Evolutionary conservation across 2,888 invertebrate species (phyloP).

Genomic region (Drosophila neutralis): DNA sequence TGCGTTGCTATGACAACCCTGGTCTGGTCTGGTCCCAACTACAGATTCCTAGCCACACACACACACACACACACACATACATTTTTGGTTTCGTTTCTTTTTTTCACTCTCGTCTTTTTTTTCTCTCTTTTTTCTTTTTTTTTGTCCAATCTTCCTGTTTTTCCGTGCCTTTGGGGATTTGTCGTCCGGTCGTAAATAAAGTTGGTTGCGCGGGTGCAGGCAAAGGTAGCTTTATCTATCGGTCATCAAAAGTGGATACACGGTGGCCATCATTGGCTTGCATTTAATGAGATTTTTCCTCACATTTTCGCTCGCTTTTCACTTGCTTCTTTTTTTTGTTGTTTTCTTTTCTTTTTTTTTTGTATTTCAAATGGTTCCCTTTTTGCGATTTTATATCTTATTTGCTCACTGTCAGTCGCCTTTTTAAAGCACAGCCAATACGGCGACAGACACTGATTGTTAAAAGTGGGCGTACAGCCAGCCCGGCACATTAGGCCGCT

Average conservation of each 20-base stretch:
- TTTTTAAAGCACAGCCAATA: slow-evolving; percentile 46
- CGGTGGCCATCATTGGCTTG: slow-evolving; percentile 71
- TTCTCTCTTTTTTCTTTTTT: neutral
- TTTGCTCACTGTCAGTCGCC: slow-evolving; percentile 35
- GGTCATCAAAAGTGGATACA: slow-evolving; percentile 64
- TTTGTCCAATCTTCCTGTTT: slow-evolving; percentile 8
- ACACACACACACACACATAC: neutral
- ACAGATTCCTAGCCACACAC: slow-evolving; percentile 3
- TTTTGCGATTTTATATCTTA: neutral
- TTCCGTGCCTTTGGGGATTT: slow-evolving; percentile 47
- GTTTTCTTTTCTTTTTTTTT: neutral
- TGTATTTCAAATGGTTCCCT: neutral
- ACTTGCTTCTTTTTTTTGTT: neutral
- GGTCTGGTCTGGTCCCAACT: slow-evolving; percentile 10
- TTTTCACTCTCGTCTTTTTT: neutral
- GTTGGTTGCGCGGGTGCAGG: slow-evolving; percentile 36
- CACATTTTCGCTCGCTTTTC: slow-evolving; percentile 13
- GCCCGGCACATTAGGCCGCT: neutral
- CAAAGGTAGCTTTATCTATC: slow-evolving; percentile 58
- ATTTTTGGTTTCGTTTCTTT: slow-evolving; percentile 6
- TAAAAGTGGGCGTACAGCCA: neutral
- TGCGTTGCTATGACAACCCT: slow-evolving; percentile 84
- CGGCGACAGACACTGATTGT: neutral
- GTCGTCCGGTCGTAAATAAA: slow-evolving; percentile 66
- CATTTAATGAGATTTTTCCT: slow-evolving; percentile 75